Evolutionary conservation across 2,888 invertebrate species (phyloP).

Genomic region (Eristalis tenax): DNA sequence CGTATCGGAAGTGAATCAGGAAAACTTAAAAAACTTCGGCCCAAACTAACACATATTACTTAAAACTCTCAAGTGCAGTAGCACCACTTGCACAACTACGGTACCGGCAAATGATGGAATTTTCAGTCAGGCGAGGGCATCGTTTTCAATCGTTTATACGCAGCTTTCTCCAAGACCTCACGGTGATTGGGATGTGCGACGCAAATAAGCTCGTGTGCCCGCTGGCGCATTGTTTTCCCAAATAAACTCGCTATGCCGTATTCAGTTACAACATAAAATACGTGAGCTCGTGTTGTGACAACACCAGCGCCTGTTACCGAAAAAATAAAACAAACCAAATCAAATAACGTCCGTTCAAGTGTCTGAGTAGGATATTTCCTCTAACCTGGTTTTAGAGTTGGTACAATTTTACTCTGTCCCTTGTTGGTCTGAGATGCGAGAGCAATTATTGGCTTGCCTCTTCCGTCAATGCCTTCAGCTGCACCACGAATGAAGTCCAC

Average conservation of each 20-base stretch:
- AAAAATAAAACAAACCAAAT: conserved; percentile 15
- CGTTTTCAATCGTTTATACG: conserved; percentile 90
- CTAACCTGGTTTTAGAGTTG: conserved; percentile 89
- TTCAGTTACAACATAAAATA: conserved; percentile 96
- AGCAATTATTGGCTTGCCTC: conserved; percentile 95
- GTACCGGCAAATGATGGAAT: not conserved
- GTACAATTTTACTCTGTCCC: conserved; percentile 92
- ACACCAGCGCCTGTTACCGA: conserved; percentile 91
- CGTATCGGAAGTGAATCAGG: too few relatives aligned
- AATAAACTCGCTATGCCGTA: conserved; percentile 95
- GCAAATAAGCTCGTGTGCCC: conserved; percentile 93
- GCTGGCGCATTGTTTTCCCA: conserved; percentile 93
- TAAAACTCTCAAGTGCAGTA: too few relatives aligned
- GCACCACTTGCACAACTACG: too few relatives aligned
- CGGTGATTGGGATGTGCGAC: conserved; percentile 95
- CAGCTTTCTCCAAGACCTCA: conserved; percentile 91
- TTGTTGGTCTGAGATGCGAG: conserved; percentile 90
- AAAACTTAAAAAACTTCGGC: too few relatives aligned
- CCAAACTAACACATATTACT: too few relatives aligned
- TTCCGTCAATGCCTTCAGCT: conserved; percentile 91
- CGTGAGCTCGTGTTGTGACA: conserved; percentile 95
- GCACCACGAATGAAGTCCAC: conserved; percentile 97
- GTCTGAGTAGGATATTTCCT: not conserved
- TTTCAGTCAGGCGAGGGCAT: conserved; percentile 84
- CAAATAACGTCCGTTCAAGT: not conserved